Percentiles rank a stretch among this genome's conserved stretches.
These are phyloP conservation scores for Alsophila aescularia DNA, from an alignment of 2,888 invertebrate genomes.

Conservation along the genomic window DNA sequence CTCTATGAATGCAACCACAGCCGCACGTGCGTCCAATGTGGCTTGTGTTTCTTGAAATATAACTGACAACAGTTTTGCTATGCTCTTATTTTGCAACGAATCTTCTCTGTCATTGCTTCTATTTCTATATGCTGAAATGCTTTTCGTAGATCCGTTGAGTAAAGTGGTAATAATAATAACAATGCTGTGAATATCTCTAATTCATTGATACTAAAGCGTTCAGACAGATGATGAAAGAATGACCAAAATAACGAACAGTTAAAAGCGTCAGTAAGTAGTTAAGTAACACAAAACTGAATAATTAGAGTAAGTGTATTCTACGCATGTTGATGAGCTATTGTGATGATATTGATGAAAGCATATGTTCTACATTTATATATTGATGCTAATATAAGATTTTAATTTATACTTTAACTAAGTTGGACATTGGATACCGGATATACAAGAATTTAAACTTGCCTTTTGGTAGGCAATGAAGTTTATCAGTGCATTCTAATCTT, in stretches of 20 bases:
- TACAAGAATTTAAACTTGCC: background rate
- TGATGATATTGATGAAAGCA: too few relatives aligned
- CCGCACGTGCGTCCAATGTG: constrained; percentile 31
- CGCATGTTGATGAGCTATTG: too few relatives aligned
- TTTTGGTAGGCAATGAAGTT: background rate
- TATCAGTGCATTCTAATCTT: constrained; percentile 18
- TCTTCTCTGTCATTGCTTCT: background rate
- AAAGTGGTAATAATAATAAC: background rate
- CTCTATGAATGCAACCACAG: constrained; percentile 16
- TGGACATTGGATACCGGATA: too few relatives aligned
- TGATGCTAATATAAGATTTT: too few relatives aligned
- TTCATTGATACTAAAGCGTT: background rate
- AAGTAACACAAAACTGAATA: too few relatives aligned
- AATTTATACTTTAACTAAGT: too few relatives aligned
- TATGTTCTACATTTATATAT: too few relatives aligned
- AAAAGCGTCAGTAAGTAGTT: background rate
- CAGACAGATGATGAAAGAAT: background rate
- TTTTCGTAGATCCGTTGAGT: background rate
- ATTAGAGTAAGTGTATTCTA: too few relatives aligned
- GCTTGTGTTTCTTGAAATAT: constrained; percentile 12
- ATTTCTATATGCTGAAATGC: background rate
- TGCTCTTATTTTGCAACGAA: constrained; percentile 7
- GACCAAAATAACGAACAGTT: background rate
- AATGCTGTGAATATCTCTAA: background rate
- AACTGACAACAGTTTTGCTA: constrained; percentile 2